Base-by-base conservation (phyloP, 2,797 vertebrate species). In the Miichthys miiuy region DNA sequence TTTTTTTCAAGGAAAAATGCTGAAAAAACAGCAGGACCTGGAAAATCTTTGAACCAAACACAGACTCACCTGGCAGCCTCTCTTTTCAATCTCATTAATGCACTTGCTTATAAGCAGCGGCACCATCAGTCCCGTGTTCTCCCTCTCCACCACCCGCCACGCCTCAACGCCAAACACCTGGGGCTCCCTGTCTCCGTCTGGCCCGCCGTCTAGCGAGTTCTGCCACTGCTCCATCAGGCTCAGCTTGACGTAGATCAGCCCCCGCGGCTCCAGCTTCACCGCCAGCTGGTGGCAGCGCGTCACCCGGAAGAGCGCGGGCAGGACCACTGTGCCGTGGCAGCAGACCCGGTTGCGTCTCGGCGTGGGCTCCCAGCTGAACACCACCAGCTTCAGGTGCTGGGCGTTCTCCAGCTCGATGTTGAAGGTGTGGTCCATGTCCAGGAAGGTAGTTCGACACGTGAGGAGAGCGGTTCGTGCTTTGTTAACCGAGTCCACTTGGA, bases 351-450 rank as follows among this genome's bases (percentile, higher is more conserved):
- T 98, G 83, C 96, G 96, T 56, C 95, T 93, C 0, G 97, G 96
- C 7, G 96, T 97, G 30, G 98, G 96, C 62, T 99, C 98, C 97
- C 98, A 99, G 81, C 98, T 98, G 90, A 99, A 99, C 75, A 99
- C 98, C 56, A 98, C 97, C 67, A 99, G 92, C 88, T 99, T 99
- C 87, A 99, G 94, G 88, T 98, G 97, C 93, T 99, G 98, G 3
- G 97, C 98, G 0, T 99, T 99, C 93, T 99, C 98, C 38, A 99
- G 94, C 84, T 99, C 97, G 51, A 99, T 99, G 93, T 99, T 99
- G 90, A 99, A 99, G 0, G 98, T 99, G 90, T 99, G 98, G 91
- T 99, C 98, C 98, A 99, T 99, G 81, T 97, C 97, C 56, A 99
- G 91, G 92, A 99, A 99, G 0, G 97, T 83, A 0, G 97, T 97